Evolutionary conservation across 1,140 invertebrate genomes (phyloP), one percentile per base, ranked within the genome.

Genomic region (Coelopa frigida): DNA sequence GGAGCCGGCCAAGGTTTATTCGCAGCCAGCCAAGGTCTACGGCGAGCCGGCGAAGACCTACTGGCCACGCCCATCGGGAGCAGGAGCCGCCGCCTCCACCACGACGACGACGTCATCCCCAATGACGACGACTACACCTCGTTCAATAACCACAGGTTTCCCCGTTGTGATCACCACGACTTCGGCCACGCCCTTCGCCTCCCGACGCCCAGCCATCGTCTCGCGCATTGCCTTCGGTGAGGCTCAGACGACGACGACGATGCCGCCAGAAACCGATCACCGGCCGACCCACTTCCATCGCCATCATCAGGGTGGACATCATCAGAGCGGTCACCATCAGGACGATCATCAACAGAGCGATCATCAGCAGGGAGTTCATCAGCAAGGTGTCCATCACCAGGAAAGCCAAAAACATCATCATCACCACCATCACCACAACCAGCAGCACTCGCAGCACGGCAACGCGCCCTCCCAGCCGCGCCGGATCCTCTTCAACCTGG

Each of bases 1-100:
- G 10, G 73, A 77, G 48, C 80, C 80, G 4, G 76, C 76, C 17
- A 75, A 76, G 49, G 62, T 73, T 5, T 75, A 75, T 47, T 71
- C 60, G 5, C 61, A 70, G 50, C 72, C 73, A 1, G 70, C 75
- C 0, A 70, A 74, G 49, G 70, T 77, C 15, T 78, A 78, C 49
- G 60, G 70, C 1, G 72, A 75, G 24, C 78, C 78, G 0, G 62
- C 73, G 0, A 75, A 72, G 46, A 58, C 72, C 3, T 74, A 75
- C 32, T 66, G 68, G 32, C 70, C 72, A 10, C 68, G 68, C 12
- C 57, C 60, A n/a, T 33, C 47, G 17, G 51, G 35, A 35, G 40
- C 17, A 37, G 11, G 14, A 43, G 10, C 21, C 46, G 33, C 35
- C 26, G 49, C 41, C 6, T 27, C 43, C 20, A 29, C 43, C 7